A percentile compares a stretch with the other conserved stretches of the same genome.
phyloP scores from a whole-genome alignment of 2,888 invertebrate species.

The Cerastis leucographa region DNA sequence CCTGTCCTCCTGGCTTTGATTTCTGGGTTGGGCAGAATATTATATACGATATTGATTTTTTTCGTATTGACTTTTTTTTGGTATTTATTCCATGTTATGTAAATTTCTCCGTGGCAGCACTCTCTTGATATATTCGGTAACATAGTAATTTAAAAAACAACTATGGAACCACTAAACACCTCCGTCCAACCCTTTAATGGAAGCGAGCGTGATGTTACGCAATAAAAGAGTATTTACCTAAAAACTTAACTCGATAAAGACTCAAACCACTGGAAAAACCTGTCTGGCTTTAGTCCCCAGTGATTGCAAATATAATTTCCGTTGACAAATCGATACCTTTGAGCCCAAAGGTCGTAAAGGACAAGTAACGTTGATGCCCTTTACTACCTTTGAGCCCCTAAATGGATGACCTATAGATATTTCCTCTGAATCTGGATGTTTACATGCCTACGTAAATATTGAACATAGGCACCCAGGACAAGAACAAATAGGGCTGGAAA shows the following conservation, averaged over 20 bases:
- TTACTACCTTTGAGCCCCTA: conserved; percentile 35
- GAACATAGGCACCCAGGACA: conserved; percentile 6
- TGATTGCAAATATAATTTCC: conserved; percentile 47
- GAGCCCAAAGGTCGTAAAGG: conserved; percentile 29
- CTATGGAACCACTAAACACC: neutral
- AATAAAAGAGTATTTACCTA: neutral
- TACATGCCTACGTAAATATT: conserved; percentile 38
- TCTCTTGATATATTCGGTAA: neutral
- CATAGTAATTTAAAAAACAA: neutral
- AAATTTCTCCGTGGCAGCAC: neutral
- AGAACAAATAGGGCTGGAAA: conserved; percentile 29
- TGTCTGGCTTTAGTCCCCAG: conserved; percentile 19
- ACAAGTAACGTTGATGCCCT: conserved; percentile 13
- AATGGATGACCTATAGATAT: conserved; percentile 42
- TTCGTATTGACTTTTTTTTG: too few species aligned
- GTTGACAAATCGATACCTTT: conserved; percentile 37
- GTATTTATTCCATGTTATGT: too few species aligned
- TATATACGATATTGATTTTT: too few species aligned
- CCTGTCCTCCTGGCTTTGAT: neutral
- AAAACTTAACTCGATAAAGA: neutral
- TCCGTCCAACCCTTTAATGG: too few species aligned
- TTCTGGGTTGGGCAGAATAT: too few species aligned
- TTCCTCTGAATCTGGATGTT: conserved; percentile 36
- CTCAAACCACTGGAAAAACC: conserved; percentile 5
- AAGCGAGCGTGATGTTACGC: neutral